A percentile compares a stretch with the other conserved stretches of the same genome.
Conservation (phyloP, 2,797 vertebrate genomes). For the Xyrichtys novacula region DNA sequence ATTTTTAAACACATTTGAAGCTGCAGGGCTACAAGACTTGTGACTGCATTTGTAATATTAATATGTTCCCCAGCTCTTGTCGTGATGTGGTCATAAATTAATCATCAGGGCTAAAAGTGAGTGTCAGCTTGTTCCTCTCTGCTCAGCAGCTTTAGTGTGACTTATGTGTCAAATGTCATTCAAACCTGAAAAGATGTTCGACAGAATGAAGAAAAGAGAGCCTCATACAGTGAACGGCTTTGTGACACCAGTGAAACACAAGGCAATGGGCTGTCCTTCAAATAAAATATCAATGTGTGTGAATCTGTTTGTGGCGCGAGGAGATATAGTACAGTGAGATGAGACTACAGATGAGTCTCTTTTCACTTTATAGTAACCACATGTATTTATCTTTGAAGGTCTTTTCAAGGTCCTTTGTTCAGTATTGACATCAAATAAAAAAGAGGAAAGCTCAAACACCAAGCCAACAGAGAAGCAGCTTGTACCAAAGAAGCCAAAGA, state of each 20-base stretch:
- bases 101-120: conserved; percentile 29
- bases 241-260: conserved; percentile 1
- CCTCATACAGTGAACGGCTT: conserved; percentile 1
- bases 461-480: too few relatives aligned
- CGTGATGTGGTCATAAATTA: conserved; percentile 54
- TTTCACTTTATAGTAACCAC: neutral
- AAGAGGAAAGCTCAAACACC: too few relatives aligned
- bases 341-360: neutral
- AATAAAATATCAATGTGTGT: neutral
- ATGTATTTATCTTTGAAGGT: too few relatives aligned
- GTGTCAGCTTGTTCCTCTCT: conserved; percentile 1
- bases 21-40: conserved; percentile 20
- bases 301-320: neutral
- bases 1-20: conserved; percentile 29
- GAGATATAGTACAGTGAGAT: neutral
- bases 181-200: conserved; percentile 10
- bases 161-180: conserved; percentile 3
- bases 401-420: too few relatives aligned
- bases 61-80: conserved; percentile 37
- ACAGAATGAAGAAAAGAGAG: conserved; percentile 2
- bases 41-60: conserved; percentile 58
- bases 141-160: neutral
- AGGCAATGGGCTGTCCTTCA: conserved; percentile 6
- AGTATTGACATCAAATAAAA: too few relatives aligned
- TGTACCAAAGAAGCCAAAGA: too few relatives aligned